Evolutionary conservation across 2,888 invertebrate species (phyloP), one percentile per base, ranked within the genome.

Genomic region (Nineta flava): DNA sequence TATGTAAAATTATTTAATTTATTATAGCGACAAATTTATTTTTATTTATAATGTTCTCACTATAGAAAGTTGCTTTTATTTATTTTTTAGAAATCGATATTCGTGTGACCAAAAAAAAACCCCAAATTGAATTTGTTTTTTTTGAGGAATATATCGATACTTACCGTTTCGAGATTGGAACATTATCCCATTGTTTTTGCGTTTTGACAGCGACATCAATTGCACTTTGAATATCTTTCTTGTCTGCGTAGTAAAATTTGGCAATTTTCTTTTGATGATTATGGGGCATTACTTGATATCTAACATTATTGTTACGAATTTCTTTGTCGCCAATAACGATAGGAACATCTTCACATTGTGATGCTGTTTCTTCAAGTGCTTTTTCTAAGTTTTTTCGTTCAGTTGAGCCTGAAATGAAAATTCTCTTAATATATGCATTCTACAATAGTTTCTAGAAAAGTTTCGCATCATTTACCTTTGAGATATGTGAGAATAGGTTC

Each of bases 271-370:
- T 80, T 55, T 78, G 68, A 66, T 97, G 96, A 64, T 95, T 80
- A 64, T 93, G 95, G 3, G 96, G 96, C 91, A 79, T 75, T 62
- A 77, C 73, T 77, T 97, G 96, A 62, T 83, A 81, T 57, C 75
- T 75, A 48, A 82, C 79, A 59, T 81, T 74, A 52, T 83, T 76
- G 1, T 87, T 87, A 58, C 76, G 77, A 57, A 85, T 80, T 62
- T 83, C 83, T 66, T 96, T 77, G 56, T 85, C 84, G n/a, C 95
- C 97, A 63, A 99, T 91, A n/a, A 96, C 80, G 62, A 99, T 85
- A 9, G 99, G 97, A 52, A 97, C 79, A 56, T 97, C 95, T 61
- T 85, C 83, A 51, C 81, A 78, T 50, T 72, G 71, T 19, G 70
- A 66, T 10, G 80, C 70, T 55, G 81, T 76, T 52, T 77, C 70